Conservation (phyloP, 2,113 vertebrate genomes). For the Callipepla squamata region DNA sequence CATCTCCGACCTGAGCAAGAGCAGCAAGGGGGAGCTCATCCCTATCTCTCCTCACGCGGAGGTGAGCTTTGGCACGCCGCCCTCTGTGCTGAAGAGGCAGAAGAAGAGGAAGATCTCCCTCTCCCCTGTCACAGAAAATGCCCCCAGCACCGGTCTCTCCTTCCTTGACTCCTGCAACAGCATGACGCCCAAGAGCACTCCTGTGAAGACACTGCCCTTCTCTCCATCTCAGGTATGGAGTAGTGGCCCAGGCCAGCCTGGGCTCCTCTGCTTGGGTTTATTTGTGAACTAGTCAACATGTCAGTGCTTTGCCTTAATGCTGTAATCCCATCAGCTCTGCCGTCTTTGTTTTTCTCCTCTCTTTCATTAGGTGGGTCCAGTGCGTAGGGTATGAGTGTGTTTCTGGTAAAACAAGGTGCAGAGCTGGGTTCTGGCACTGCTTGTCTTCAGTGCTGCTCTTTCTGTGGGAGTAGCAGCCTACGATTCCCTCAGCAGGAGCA, state of each 20-base stretch:
- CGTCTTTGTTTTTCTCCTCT: neutral
- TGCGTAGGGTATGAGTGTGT: accelerated
- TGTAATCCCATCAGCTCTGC: neutral
- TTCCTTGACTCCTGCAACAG: slow-evolving; percentile 83
- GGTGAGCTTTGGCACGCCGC: slow-evolving; percentile 82
- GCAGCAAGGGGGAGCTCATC: slow-evolving; percentile 94
- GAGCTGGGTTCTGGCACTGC: neutral
- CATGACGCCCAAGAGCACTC: slow-evolving; percentile 95
- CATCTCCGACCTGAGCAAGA: slow-evolving; percentile 92
- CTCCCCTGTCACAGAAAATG: slow-evolving; percentile 82
- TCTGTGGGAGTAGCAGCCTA: neutral
- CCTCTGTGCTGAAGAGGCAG: slow-evolving; percentile 87
- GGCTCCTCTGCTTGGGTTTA: neutral
- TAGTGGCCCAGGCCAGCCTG: neutral
- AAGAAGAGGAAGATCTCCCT: slow-evolving; percentile 87
- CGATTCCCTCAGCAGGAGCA: neutral
- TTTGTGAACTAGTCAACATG: neutral
- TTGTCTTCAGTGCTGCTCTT: neutral
- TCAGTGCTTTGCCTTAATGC: neutral
- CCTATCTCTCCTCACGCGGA: slow-evolving; percentile 91
- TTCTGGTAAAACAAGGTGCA: neutral
- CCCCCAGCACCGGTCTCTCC: slow-evolving; percentile 70
- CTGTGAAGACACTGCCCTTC: slow-evolving; percentile 93
- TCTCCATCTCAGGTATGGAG: slow-evolving; percentile 92
- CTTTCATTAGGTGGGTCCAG: neutral